phyloP scores from a whole-genome alignment of 2,797 vertebrate species.

The Phrynocephalus guinanensis region DNA sequence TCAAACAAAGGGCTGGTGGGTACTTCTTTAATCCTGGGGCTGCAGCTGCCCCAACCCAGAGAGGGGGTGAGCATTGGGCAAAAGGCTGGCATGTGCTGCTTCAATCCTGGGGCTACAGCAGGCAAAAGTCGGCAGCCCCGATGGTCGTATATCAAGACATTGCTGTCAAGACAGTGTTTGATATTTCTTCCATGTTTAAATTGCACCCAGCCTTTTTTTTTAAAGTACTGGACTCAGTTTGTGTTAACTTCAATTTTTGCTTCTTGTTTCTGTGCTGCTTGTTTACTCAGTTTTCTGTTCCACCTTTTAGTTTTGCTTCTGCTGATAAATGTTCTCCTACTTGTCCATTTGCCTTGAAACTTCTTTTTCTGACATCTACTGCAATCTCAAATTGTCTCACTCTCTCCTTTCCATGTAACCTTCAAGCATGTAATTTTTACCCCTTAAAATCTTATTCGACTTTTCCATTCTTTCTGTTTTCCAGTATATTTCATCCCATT shows the following conservation, averaged over 20 bases:
- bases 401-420: background rate
- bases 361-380: background rate
- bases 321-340: background rate
- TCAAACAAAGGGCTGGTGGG: too few relatives aligned
- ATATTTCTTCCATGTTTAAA: background rate
- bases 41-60: too few relatives aligned
- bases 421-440: background rate
- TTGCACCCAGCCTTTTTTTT: background rate
- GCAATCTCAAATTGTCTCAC: background rate
- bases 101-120: too few relatives aligned
- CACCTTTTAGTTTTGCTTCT: background rate
- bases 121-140: too few relatives aligned
- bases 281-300: background rate
- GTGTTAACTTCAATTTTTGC: background rate
- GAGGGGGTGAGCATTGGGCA: too few relatives aligned
- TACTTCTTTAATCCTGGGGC: too few relatives aligned
- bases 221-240: background rate
- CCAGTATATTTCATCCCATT: background rate
- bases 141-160: too few relatives aligned
- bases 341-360: background rate
- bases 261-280: background rate
- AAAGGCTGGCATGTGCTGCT: too few relatives aligned
- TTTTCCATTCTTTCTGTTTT: background rate
- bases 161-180: background rate
- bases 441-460: slow-evolving; percentile 2